Conservation (phyloP, 1,140 invertebrate species). For the Lordiphosa collinella region DNA sequence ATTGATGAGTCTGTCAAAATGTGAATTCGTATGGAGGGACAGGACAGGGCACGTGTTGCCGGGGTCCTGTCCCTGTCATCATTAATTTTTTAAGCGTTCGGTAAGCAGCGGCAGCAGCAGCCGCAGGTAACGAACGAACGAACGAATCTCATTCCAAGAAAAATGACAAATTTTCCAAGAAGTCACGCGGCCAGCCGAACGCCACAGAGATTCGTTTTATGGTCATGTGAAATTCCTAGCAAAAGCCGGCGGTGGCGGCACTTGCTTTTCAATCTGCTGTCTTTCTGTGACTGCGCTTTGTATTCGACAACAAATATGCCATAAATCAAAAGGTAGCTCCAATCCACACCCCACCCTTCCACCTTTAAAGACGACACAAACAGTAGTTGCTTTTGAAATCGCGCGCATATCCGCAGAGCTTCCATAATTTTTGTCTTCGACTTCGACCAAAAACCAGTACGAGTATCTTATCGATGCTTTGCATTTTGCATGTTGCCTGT, state of each 20-base stretch:
- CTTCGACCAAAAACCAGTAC: constrained; percentile 1
- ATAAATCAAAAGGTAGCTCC: constrained; percentile 59
- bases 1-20: constrained; percentile 79
- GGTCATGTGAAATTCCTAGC: constrained; percentile 70
- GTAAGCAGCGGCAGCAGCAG: too few species aligned
- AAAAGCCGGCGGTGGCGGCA: constrained; percentile 44
- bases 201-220: constrained; percentile 32
- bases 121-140: constrained; percentile 37
- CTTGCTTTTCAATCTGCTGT: constrained; percentile 54
- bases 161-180: constrained; percentile 73
- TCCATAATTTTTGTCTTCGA: constrained; percentile 64
- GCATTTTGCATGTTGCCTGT: constrained; percentile 75
- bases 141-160: constrained; percentile 44
- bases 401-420: constrained; percentile 74
- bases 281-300: constrained; percentile 71
- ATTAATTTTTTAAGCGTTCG: constrained; percentile 71
- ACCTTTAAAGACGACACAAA: constrained; percentile 31
- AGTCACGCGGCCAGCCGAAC: constrained; percentile 39
- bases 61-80: constrained; percentile 52
- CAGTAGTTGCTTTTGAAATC: constrained; percentile 77
- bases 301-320: constrained; percentile 66
- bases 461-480: constrained; percentile 72
- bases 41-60: constrained; percentile 57
- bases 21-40: constrained; percentile 57
- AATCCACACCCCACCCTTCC: neutral